These are phyloP conservation scores for Ceratina japonica DNA, from an alignment of 1,140 invertebrate species.

Conservation along the genomic window DNA sequence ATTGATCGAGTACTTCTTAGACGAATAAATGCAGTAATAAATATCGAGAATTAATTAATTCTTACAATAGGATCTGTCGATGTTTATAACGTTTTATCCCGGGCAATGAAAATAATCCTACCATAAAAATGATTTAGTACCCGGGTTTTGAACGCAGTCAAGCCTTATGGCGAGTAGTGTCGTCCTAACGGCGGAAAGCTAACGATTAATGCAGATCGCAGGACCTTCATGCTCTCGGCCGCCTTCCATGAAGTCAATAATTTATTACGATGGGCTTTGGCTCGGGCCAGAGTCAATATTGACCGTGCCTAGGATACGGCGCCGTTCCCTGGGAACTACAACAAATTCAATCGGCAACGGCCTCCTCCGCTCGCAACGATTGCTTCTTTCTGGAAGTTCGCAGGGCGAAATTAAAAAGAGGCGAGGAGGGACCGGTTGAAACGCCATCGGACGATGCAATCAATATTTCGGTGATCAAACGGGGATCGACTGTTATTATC, in stretches of 20 bases:
- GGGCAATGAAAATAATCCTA: conserved; percentile 13
- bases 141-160: not conserved
- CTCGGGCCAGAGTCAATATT: conserved; percentile 59
- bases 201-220: conserved; percentile 52
- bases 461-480: conserved; percentile 2
- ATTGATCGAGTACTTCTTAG: no score
- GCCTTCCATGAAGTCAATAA: conserved; percentile 52
- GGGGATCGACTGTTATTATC: conserved; percentile 22
- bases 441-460: not conserved
- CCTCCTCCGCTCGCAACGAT: conserved; percentile 13
- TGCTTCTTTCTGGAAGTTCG: not conserved
- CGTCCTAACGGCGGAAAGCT: not conserved
- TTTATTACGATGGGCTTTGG: conserved; percentile 59
- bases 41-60: not conserved
- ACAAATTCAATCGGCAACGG: conserved; percentile 41
- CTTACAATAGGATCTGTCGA: not conserved
- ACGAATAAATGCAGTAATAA: no score
- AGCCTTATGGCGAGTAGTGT: conserved; percentile 21
- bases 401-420: not conserved
- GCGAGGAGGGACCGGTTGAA: not conserved
- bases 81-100: not conserved
- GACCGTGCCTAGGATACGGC: conserved; percentile 44
- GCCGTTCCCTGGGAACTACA: conserved; percentile 35
- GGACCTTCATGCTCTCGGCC: conserved; percentile 41
- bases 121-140: conserved; percentile 44